phyloP scores from a whole-genome alignment of 2,888 invertebrate genomes.

The Elegia similella region DNA sequence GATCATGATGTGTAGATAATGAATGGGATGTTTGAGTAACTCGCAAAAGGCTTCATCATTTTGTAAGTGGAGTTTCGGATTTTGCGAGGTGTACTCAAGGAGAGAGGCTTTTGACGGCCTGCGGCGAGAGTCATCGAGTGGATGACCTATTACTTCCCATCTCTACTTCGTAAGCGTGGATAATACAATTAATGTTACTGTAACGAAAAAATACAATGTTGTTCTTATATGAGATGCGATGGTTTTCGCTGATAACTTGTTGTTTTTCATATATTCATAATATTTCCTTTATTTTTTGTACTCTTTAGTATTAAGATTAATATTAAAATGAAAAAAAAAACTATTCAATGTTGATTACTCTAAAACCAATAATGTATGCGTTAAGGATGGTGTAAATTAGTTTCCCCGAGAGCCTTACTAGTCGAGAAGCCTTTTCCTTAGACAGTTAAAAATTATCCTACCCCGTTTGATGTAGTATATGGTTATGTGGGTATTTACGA shows the following conservation, averaged over 20 bases:
- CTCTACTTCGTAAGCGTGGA: conserved; percentile 65
- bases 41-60: conserved; percentile 12
- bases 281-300: conserved; percentile 82
- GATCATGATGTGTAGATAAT: conserved; percentile 57
- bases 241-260: conserved; percentile 76
- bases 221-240: conserved; percentile 79
- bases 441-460: conserved; percentile 57
- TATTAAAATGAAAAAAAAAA: conserved; percentile 71
- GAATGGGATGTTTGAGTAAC: conserved; percentile 27
- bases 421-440: conserved; percentile 76
- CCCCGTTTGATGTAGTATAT: conserved; percentile 41
- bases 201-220: conserved; percentile 76
- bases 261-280: conserved; percentile 81
- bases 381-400: conserved; percentile 75
- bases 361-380: conserved; percentile 76
- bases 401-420: conserved; percentile 80
- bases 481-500: conserved; percentile 41
- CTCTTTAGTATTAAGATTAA: conserved; percentile 80
- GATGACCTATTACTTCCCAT: conserved; percentile 49
- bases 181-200: conserved; percentile 73
- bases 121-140: conserved; percentile 24
- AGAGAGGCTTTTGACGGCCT: conserved; percentile 15
- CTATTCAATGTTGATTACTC: conserved; percentile 81
- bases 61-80: conserved; percentile 12
- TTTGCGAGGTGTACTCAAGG: conserved; percentile 18